phyloP scores from a whole-genome alignment of 2,113 vertebrate species.

The Sturnira hondurensis region DNA sequence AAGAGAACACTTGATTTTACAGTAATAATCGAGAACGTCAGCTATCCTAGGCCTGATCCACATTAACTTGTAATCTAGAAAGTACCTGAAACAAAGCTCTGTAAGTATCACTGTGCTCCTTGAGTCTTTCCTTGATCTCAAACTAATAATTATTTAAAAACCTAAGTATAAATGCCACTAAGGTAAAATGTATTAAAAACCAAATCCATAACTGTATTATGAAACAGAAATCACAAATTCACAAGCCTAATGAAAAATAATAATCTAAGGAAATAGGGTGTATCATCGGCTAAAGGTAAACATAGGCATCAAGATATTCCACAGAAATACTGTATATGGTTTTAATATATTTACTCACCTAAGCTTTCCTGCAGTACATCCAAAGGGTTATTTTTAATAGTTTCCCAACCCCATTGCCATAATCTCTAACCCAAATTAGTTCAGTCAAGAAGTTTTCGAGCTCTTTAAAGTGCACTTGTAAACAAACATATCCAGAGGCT shows the following conservation, averaged over 20 bases:
- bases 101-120: neutral
- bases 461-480: neutral
- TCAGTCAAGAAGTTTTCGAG: constrained; percentile 37
- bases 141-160: constrained; percentile 5
- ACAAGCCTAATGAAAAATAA: neutral
- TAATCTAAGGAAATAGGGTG: neutral
- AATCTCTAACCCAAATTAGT: constrained; percentile 43
- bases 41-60: neutral
- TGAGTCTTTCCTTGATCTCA: neutral
- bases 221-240: neutral
- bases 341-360: neutral
- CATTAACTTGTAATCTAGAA: neutral
- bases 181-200: constrained; percentile 12
- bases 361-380: neutral
- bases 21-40: neutral
- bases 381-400: neutral
- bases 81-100: neutral
- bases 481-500: constrained; percentile 17
- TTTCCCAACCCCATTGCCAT: neutral
- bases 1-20: neutral
- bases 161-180: constrained; percentile 25
- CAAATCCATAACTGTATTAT: neutral
- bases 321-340: neutral
- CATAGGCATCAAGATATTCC: neutral
- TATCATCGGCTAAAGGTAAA: neutral